These are phyloP conservation scores for Tenebrosternarchus preto DNA, from an alignment of 2,113 vertebrate genomes.

Conservation along the genomic window DNA sequence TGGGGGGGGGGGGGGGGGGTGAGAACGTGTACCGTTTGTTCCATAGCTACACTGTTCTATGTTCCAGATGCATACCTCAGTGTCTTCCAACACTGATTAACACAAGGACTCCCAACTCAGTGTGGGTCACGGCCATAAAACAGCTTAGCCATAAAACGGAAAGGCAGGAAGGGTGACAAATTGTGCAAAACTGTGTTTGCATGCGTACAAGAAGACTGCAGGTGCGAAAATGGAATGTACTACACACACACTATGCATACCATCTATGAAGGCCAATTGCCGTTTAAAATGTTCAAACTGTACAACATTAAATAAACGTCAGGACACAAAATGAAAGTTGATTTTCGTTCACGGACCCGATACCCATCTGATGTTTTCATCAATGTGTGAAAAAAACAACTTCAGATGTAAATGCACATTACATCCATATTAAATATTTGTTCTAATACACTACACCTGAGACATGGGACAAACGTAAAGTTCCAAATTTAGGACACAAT, in stretches of 20 bases:
- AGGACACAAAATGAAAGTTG: too few relatives aligned
- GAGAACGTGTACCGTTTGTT: conserved; percentile 23
- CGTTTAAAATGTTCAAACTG: background rate
- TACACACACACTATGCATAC: background rate
- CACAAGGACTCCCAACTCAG: background rate
- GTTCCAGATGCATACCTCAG: background rate
- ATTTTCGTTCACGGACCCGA: background rate
- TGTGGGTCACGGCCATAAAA: background rate
- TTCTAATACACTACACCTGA: too few relatives aligned
- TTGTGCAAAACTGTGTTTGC: background rate
- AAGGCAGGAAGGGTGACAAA: background rate
- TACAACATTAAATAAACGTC: background rate
- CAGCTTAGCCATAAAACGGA: background rate
- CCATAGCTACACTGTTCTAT: conserved; percentile 19
- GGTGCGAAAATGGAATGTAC: too few relatives aligned
- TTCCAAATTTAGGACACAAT: too few relatives aligned
- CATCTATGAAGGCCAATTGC: background rate
- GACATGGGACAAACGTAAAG: too few relatives aligned
- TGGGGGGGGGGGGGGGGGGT: background rate
- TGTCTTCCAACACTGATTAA: background rate
- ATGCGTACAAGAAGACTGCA: too few relatives aligned
- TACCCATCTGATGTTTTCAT: background rate
- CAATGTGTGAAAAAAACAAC: background rate
- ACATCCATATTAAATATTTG: too few relatives aligned
- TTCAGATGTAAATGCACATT: background rate